Base-by-base conservation (phyloP, 1,140 invertebrate genomes). In the Bombus superbus region DNA sequence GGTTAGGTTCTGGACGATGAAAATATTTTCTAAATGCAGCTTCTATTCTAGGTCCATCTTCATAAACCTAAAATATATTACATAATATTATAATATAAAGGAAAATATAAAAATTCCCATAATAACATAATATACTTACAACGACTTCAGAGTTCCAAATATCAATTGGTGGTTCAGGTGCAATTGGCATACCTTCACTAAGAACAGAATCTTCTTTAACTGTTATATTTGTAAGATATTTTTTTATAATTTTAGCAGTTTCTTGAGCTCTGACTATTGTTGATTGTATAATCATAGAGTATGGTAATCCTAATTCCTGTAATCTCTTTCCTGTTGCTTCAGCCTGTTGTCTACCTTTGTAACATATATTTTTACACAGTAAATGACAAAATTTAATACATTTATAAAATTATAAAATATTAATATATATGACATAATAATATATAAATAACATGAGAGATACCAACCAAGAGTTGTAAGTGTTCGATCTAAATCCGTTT, bases 41-140 rank as follows among this genome's bases (percentile, higher is more conserved):
- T 95, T 99, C 99, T 91, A 99, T 99, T 87, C 99, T 96, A 1
- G 98, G 97, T 32, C 99, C 98, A 95, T 99, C 99, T 94, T 97
- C 96, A 94, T 97, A 98, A 95, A 98, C 99, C 98, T 99, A 73
- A 81, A 90, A 90, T 87, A 82, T 15, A 83, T 85, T 42, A 86
- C 81, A 32, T 47, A 83, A 82, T 3, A 82, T 57, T 32, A n/a
- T 62, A 40, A 77, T 66, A 59, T 53, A 47, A 68, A 35, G 53
- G 28, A 22, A 44, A 28, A 59, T 35, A 59, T 32, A 47, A 64
- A 35, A 57, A 73, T 42, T 84, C 13, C 35, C 44, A 47, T 76
- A 38, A 38, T 42, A 47, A 78, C 35, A 35, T 66, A 69, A 32
- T 72, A 47, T 85, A 89, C 96, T 96, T 96, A 98, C 98, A 95